Base-by-base conservation (phyloP, 2,113 vertebrate species). In the Tiliqua scincoides region DNA sequence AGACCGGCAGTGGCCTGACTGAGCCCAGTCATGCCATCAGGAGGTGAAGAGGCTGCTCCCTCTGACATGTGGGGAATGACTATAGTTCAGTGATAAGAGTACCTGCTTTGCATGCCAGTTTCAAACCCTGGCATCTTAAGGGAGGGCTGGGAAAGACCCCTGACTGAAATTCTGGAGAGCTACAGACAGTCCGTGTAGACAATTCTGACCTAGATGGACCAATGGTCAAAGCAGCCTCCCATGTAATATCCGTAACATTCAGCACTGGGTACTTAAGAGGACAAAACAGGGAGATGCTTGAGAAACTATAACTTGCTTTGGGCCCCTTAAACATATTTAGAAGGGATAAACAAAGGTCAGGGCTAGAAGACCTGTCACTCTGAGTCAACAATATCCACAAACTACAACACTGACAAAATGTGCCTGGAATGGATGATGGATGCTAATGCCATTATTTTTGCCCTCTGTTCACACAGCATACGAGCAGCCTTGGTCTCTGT, bases 261-360 rank as follows among this genome's bases (percentile, higher is more conserved):
- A 74, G 17, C 21, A 7, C n/a, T 40, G 68, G 68, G 48, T 37
- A 37, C 23, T 21, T 18, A 1, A 25, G 3, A 37, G 62, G 12
- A 52, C 15, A 62, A 61, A 21, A 37, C 27, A 27, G 7, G 72
- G 59, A 65, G 48, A 18, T 57, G 43, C 20, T 0, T 0, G 1
- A 82, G 59, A 12, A 52, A 75, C 6, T 21, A 82, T 59, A 80
- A 75, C 79, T 82, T 67, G 54, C 65, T 84, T n/a, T 77, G 37
- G 70, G 27, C 2, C 83, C 32, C 12, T 32, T 74, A 12, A 73
- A 48, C 32, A n/a, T 9, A 43, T 67, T 30, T 43, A 35, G 59
- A 17, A 74, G 65, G 4, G 15, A 59, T 15, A 43, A 73, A 12
- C 17, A 40, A 86, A 18, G 27, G 81, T 35, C 25, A 85, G 87